Base-by-base conservation (phyloP, 2,797 vertebrate species). In the Sebastiscus tertius region DNA sequence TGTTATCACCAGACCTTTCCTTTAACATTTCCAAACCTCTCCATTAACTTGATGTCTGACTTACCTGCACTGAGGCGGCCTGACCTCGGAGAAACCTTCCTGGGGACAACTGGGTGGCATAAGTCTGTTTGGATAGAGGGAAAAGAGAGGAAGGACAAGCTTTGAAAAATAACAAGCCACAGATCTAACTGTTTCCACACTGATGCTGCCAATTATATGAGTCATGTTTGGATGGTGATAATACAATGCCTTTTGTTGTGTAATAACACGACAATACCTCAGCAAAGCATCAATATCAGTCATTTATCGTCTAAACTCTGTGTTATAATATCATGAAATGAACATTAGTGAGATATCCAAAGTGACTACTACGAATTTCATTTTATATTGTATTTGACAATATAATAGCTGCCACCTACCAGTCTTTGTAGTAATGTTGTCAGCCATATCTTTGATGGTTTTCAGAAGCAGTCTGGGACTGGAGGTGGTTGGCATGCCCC, bases 11-110 rank as follows among this genome's bases (percentile, higher is more conserved):
- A 27, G n/a, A 8, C 6, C 46, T 18, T 13, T 61, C 10, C 2
- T 49, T 82, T 16, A 46, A 33, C 5, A 73, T 75, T 65, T 70
- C 13, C 8, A 26, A 59, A 62, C 2, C n/a, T 29, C 16, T 77
- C 0, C 1, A 59, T 33, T 18, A 29, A 52, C 54, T 54, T 2
- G 3, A n/a, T 26, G 39, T 66, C 6, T 18, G 61, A 88, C 95
- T 96, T 93, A 99, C 98, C 95, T 95, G 97, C 96, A 22, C 94
- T 97, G 11, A 99, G 97, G 67, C 97, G 94, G 84, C 97, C 95
- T 8, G 98, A 95, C 52, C 97, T 96, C 89, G 97, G 98, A 83
- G 98, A 95, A 1, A 97, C 95, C 78, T 97, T 99, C 92, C 97
- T 97, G 5, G 95, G 94, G 85, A 97, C 85, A 2, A 94, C 93